Evolutionary conservation across 2,113 vertebrate species (phyloP), one percentile per base, ranked within the genome.

Genomic region (Peromyscus polionotus): DNA sequence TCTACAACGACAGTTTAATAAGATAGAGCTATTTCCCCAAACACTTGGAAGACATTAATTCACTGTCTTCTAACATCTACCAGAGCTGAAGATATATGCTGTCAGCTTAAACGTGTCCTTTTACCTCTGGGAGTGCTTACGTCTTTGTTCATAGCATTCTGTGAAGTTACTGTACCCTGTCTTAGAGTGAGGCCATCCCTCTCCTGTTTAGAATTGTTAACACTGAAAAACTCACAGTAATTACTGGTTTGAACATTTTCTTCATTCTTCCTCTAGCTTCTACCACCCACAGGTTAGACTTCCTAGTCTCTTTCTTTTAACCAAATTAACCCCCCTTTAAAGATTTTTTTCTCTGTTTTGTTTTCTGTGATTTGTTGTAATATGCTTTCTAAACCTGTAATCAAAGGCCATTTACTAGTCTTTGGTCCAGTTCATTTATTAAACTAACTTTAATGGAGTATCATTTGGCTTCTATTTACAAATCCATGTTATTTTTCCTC

Each of bases 1-100:
- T 79, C 36, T 92, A 95, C 85, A 85, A 39, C 73, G 57, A 72
- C 79, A 63, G 61, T 85, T 73, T 73, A 89, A 39, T 65, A 72
- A 48, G n/a, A 16, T 57, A 72, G 28, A 81, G 22, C 13, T 68
- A 48, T 61, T 77, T 59, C 4, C n/a, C 39, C 39, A 33, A 93
- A 31, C 22, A 84, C 16, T 91, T 45, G 61, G 7, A 76, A 42
- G 42, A 76, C 36, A 33, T 48, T 68, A 80, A 85, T 80, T 96
- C 22, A 68, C n/a, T 88, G 31, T 88, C 36, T 91, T 93, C 26
- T 65, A 61, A 63, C 6, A 72, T 28, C 11, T 72, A 19, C 51
- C 70, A n/a, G 8, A 48, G n/a, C 26, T 67, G 20, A 79, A 63
- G 54, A 39, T n/a, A 54, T 42, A 57, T 13, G 33, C 19, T 70